Percentiles rank a stretch among this genome's conserved stretches.
phyloP scores from a whole-genome alignment of 2,113 vertebrate species.

The Microcebus murinus region DNA sequence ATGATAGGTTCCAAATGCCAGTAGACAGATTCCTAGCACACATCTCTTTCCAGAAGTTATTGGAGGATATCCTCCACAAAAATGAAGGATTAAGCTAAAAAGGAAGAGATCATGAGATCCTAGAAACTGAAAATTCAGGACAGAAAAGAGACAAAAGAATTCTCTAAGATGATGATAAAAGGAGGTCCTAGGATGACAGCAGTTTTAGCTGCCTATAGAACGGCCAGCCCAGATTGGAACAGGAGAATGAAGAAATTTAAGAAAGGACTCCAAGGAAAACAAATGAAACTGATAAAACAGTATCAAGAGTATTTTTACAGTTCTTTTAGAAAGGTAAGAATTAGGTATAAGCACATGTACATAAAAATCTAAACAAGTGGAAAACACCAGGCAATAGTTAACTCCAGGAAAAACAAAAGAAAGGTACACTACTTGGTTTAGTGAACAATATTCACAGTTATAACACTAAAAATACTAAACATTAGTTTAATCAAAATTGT shows the following conservation, averaged over 20 bases:
- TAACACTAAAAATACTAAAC: not conserved
- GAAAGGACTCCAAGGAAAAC: not conserved
- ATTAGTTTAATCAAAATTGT: constrained; percentile 21
- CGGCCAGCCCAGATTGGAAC: not conserved
- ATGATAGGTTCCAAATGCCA: not conserved
- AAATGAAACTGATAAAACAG: not conserved
- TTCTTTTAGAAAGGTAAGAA: not conserved
- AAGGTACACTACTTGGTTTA: not conserved
- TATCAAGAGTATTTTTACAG: not conserved
- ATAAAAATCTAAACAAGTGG: constrained; percentile 19
- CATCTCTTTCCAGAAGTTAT: not conserved
- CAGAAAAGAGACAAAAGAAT: not conserved
- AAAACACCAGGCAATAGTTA: constrained; percentile 8
- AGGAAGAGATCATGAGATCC: not conserved
- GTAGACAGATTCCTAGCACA: not conserved
- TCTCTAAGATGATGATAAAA: not conserved
- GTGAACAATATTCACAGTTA: not conserved
- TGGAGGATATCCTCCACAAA: constrained; percentile 1
- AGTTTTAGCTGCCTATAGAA: not conserved
- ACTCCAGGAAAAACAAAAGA: not conserved
- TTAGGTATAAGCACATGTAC: not conserved
- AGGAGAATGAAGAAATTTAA: not conserved
- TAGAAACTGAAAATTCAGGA: not conserved
- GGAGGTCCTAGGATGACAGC: not conserved
- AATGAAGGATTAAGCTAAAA: not conserved